These are phyloP conservation scores for Ypsolopha sequella DNA, from an alignment of 2,888 invertebrate species.

Conservation along the genomic window DNA sequence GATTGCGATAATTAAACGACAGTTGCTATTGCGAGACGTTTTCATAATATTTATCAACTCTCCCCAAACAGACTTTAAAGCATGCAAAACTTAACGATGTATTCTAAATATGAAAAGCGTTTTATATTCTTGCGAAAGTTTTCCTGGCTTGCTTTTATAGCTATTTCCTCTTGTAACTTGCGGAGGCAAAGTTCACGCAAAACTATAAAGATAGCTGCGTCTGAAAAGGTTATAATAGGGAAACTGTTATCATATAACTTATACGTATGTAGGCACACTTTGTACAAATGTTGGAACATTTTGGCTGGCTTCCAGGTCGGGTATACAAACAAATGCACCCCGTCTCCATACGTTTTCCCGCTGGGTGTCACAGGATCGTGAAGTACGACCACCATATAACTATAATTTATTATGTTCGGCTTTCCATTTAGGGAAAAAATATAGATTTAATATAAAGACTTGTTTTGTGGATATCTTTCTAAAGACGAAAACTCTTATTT, in stretches of 20 bases:
- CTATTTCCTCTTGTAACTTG: background rate
- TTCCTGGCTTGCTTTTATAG: background rate
- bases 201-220: background rate
- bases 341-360: slow-evolving; percentile 1
- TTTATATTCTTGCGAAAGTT: background rate
- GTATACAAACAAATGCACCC: slow-evolving; percentile 5
- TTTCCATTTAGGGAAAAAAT: too few species aligned
- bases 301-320: slow-evolving; percentile 1
- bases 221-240: background rate
- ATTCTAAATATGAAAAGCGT: too few species aligned
- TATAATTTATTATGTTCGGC: background rate
- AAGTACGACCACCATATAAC: background rate
- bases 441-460: too few species aligned
- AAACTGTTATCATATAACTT: background rate
- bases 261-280: background rate
- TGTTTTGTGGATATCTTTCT: too few species aligned
- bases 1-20: too few species aligned
- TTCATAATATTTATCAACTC: too few species aligned
- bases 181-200: background rate
- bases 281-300: slow-evolving; percentile 1
- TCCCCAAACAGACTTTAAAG: too few species aligned
- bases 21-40: too few species aligned
- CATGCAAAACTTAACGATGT: too few species aligned
- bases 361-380: background rate
- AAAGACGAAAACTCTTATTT: too few species aligned